A percentile compares a stretch with the other conserved stretches of the same genome.
phyloP scores from a whole-genome alignment of 1,140 invertebrate species.

The Drosophila ananassae region DNA sequence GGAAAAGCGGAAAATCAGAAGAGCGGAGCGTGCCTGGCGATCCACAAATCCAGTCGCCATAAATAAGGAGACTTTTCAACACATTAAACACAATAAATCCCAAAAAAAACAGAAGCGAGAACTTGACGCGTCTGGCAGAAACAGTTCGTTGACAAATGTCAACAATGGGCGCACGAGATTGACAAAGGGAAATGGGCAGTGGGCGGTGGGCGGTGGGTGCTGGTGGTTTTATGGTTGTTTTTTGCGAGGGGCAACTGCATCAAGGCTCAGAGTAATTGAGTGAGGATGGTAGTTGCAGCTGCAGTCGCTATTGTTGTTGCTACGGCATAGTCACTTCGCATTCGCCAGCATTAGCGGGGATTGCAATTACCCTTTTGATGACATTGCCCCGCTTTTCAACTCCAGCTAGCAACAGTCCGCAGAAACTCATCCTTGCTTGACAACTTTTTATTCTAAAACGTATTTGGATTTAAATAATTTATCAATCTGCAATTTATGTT shows the following conservation, averaged over 20 bases:
- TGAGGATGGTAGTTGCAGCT: slow-evolving; percentile 46
- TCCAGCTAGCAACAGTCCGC: slow-evolving; percentile 1
- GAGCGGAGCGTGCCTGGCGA: slow-evolving; percentile 3
- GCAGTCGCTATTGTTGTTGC: background rate
- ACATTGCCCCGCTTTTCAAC: slow-evolving; percentile 2
- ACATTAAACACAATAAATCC: slow-evolving; percentile 81
- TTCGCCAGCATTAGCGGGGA: slow-evolving; percentile 70
- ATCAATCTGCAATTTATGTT: too few species aligned
- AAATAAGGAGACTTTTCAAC: slow-evolving; percentile 78
- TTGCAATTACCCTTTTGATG: slow-evolving; percentile 60
- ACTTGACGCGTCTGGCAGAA: slow-evolving; percentile 50
- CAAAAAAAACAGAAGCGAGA: slow-evolving; percentile 26
- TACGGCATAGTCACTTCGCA: slow-evolving; percentile 54
- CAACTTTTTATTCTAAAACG: too few species aligned
- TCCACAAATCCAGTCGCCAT: slow-evolving; percentile 57
- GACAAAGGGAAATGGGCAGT: slow-evolving; percentile 26
- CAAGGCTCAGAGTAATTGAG: slow-evolving; percentile 51
- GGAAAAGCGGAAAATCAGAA: slow-evolving; percentile 2
- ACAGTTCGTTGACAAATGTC: slow-evolving; percentile 65
- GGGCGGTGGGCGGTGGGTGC: background rate
- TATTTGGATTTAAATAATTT: too few species aligned
- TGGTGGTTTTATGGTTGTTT: background rate
- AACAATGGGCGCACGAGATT: slow-evolving; percentile 49
- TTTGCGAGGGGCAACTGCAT: slow-evolving; percentile 22
- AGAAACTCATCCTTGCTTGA: background rate